Base-by-base conservation (phyloP, 2,888 invertebrate genomes). In the Bombylius major region DNA sequence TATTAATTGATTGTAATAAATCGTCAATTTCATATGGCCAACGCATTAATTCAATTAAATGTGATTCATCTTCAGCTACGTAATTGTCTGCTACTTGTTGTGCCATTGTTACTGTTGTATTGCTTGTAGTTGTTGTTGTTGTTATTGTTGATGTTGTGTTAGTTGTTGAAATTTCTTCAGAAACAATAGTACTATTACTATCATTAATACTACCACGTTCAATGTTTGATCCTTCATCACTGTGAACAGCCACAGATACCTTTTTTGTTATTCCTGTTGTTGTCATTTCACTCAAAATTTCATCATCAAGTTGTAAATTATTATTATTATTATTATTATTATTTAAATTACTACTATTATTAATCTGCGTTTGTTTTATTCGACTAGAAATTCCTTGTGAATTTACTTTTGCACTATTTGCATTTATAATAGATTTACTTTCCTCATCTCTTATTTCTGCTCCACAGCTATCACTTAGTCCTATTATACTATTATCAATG, bases 11-110 rank as follows among this genome's bases (percentile, higher is more conserved):
- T 68, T 87, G 85, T 63, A 95, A 77, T 60, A 94, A 75, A 69
- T 90, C 85, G 68, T 92, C 91, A 73, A 91, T 89, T 74, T 92
- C 91, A 70, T 94, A 94, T 66, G 91, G 89, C 86, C 87, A 87
- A 68, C 84, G 76, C 66, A 84, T 82, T 60, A 87, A 87, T 77
- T 89, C 87, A 70, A 86, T 79, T 69, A 86, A 77, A 62, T 82
- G 82, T 66, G 83, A 82, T 64, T 85, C 84, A 42, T 62, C 62
- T 42, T 60, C 61, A 23, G 53, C 50, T 50, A 61, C 61, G 34
- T n/a, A 51, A 50, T 54, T 55, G 47, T 51, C 51, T 57, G 52
- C 53, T 52, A 36, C 4, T 36, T 2, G 1, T 23, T 23, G 7
- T 14, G 11, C 9, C 8, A 23, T n/a, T 12, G 13, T 12, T 4